Evolutionary conservation across 2,888 invertebrate genomes (phyloP), one percentile per base, ranked within the genome.

Genomic region (Andrena marginata): DNA sequence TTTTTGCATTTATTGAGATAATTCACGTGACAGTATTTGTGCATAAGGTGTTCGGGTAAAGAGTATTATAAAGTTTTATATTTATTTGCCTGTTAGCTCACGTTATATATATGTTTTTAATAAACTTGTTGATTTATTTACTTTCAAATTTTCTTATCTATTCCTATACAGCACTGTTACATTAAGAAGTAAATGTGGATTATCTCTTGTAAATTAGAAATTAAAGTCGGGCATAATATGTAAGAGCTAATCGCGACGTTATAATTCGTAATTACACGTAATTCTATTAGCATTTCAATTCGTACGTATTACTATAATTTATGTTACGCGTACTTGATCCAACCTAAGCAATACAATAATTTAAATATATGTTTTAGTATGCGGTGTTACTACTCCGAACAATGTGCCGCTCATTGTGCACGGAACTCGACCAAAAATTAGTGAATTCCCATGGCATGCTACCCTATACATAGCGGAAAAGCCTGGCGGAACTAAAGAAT

Each of bases 381-480:
- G 94, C 79, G 94, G 94, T 26, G 74, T 87, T 59, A 13, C n/a
- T 60, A 8, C 64, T 72, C 10, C 74, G 10, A 70, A 65, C 1
- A 6, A 68, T 29, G 87, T 31, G 67, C 91, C 93, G 2, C 84
- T 93, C 2, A 88, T 94, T 51, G 87, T 91, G 3, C 86, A 92
- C 62, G 94, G 94, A n/a, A 69, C 71, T 3, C 2, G 4, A 7
- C 87, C 94, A 2, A 83, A 89, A 0, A 80, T 92, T n/a, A 87
- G 89, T 0, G 93, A 94, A 56, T 93, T 94, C 73, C 94, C 94
- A 0, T 94, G 94, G 94, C 94, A 94, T 65, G 94, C 91, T 16
- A 93, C 93, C 1, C 73, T 94, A 2, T 94, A 94, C 76, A 86
- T 59, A 76, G 59, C 75, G 5, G 81, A 86, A 7, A 56, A 7